Evolutionary conservation across 2,888 invertebrate species (phyloP).

Genomic region (Aricia artaxerxes): DNA sequence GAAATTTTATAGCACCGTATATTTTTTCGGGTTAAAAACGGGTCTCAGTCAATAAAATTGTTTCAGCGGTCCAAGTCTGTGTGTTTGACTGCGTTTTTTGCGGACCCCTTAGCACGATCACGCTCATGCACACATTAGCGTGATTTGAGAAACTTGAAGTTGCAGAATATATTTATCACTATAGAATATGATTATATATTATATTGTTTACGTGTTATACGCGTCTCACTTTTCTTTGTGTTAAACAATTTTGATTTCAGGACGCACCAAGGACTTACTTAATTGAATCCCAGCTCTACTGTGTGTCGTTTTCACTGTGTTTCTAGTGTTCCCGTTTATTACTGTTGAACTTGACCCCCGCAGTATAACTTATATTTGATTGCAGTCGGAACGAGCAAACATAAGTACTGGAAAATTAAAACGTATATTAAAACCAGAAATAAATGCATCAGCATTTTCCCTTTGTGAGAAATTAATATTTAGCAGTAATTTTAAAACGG

Average conservation of each 20-base stretch:
- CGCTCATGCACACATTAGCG: too few relatives aligned
- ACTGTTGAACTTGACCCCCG: conserved; percentile 30
- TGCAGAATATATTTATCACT: too few relatives aligned
- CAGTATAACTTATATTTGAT: conserved; percentile 31
- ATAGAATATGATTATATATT: too few relatives aligned
- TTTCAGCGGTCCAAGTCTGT: too few relatives aligned
- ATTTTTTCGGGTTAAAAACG: too few relatives aligned
- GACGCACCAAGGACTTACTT: background rate
- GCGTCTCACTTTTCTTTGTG: background rate
- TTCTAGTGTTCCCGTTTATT: conserved; percentile 35
- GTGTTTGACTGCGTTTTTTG: too few relatives aligned
- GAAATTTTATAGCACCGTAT: too few relatives aligned
- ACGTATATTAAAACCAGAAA: background rate
- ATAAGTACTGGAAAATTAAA: conserved; percentile 13
- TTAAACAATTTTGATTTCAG: background rate
- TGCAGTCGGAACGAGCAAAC: conserved; percentile 11
- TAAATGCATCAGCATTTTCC: background rate
- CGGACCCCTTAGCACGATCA: too few relatives aligned
- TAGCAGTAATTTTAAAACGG: background rate
- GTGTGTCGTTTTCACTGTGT: background rate
- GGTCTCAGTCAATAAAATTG: too few relatives aligned
- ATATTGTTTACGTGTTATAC: background rate
- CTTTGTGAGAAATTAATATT: background rate
- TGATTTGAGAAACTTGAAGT: too few relatives aligned
- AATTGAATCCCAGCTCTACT: background rate